Evolutionary conservation across 2,888 invertebrate genomes (phyloP).

Genomic region (Rhingia campestris): DNA sequence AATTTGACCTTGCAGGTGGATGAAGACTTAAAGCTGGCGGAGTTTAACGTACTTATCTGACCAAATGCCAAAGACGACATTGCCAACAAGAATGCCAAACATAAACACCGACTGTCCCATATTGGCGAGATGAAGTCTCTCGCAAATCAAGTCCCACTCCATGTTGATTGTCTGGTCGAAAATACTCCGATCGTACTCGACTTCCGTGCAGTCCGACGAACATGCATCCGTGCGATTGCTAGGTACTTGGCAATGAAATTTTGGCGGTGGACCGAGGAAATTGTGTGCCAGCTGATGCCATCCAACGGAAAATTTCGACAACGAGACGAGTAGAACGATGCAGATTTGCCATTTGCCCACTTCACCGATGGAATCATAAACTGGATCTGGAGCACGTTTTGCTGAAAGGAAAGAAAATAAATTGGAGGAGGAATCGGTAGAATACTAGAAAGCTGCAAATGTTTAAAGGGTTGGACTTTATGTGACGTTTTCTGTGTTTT

Average conservation of each 20-base stretch:
- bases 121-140: conserved; percentile 86
- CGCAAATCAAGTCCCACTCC: conserved; percentile 90
- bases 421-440: too few relatives aligned
- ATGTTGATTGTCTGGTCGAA: conserved; percentile 88
- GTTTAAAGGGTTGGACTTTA: too few relatives aligned
- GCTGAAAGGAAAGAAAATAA: conserved; percentile 15
- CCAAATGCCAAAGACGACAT: conserved; percentile 88
- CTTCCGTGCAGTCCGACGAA: conserved; percentile 84
- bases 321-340: conserved; percentile 86
- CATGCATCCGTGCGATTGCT: conserved; percentile 82
- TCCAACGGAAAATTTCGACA: conserved; percentile 89
- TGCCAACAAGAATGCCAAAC: conserved; percentile 89
- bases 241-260: conserved; percentile 83
- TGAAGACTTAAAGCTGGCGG: neutral
- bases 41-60: conserved; percentile 86
- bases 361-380: conserved; percentile 87
- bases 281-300: conserved; percentile 91
- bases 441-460: neutral
- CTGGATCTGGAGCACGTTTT: conserved; percentile 82
- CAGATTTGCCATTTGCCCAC: conserved; percentile 89
- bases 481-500: too few relatives aligned
- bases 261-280: conserved; percentile 87
- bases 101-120: conserved; percentile 89
- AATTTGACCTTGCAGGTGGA: neutral
- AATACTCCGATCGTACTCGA: conserved; percentile 85